Base-by-base conservation (phyloP, 2,888 invertebrate genomes). In the Hirtodrosophila trivittata region DNA sequence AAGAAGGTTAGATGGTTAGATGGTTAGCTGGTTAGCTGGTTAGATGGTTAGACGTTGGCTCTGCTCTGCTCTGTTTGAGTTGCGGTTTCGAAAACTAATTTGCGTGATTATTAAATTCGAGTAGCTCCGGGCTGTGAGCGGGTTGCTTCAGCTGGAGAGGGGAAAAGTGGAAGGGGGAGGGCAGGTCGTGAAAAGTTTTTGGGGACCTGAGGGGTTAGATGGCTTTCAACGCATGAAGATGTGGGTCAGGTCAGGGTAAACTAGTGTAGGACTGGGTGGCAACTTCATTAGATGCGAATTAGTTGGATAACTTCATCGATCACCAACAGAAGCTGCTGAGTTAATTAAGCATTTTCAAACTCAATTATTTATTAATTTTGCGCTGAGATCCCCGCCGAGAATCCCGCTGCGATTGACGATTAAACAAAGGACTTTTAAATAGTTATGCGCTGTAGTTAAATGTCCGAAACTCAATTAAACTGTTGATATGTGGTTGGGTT, bases 21-120 rank as follows among this genome's bases (percentile, higher is more conserved):
- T 1, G 10, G 21, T 21, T 21, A 21, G 45, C 45, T 43, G 32
- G 16, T 41, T 39, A 45, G 18, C 49, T n/a, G n/a, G n/a, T n/a
- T n/a, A n/a, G n/a, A n/a, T n/a, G 62, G 51, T 43, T 28, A 43
- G 54, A 46, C 39, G 30, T 35, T 41, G 54, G n/a, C n/a, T n/a
- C 33, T 45, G 18, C 18, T 32, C 14, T 35, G 59, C 32, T 32
- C 47, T 60, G 63, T 72, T 77, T 68, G 76, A 59, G 75, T 66
- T 82, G 80, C 50, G 80, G 86, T 75, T 80, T 78, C 65, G 70
- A 83, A 85, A 80, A 80, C 80, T 80, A 80, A 80, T 80, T 80
- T 80, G 66, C 65, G 86, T 85, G 76, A 80, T 85, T 80, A 80
- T 80, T 80, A 85, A 85, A 78, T 73, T 75, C 65, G 58, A 56